Conservation (phyloP, 2,113 vertebrate species). For the Scortum barcoo region DNA sequence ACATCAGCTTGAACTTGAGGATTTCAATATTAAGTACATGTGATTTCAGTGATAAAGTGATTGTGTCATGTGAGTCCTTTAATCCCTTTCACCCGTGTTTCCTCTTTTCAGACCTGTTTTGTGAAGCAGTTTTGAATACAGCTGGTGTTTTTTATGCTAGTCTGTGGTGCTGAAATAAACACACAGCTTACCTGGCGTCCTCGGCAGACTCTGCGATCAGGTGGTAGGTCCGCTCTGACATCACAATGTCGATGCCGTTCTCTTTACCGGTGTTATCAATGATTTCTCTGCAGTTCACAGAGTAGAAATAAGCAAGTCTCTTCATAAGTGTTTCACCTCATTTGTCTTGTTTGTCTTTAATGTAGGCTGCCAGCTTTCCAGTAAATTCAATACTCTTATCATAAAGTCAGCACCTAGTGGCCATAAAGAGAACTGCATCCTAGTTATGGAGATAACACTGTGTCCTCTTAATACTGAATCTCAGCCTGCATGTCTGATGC, state of each 20-base stretch:
- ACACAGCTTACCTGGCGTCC: slow-evolving; percentile 90
- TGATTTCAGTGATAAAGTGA: no score
- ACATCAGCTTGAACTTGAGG: no score
- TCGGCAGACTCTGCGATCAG: slow-evolving; percentile 96
- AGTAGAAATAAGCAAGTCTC: background rate
- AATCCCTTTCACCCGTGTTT: no score
- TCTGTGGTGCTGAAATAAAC: background rate
- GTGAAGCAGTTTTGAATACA: background rate
- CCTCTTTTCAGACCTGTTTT: background rate
- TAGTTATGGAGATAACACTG: background rate
- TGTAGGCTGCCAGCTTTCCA: background rate
- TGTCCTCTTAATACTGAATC: no score
- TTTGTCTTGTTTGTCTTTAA: background rate
- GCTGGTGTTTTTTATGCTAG: background rate
- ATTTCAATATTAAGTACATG: no score
- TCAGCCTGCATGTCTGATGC: no score
- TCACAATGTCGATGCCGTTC: slow-evolving; percentile 94
- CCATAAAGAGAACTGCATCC: background rate
- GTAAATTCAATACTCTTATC: background rate
- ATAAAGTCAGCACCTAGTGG: background rate
- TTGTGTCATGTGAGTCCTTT: no score
- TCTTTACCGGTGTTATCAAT: slow-evolving; percentile 95
- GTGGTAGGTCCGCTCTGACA: slow-evolving; percentile 93
- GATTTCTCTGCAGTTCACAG: slow-evolving; percentile 87
- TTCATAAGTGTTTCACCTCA: background rate